Evolutionary conservation across 1,140 invertebrate genomes (phyloP).

Genomic region (Brachystomella parvula): DNA sequence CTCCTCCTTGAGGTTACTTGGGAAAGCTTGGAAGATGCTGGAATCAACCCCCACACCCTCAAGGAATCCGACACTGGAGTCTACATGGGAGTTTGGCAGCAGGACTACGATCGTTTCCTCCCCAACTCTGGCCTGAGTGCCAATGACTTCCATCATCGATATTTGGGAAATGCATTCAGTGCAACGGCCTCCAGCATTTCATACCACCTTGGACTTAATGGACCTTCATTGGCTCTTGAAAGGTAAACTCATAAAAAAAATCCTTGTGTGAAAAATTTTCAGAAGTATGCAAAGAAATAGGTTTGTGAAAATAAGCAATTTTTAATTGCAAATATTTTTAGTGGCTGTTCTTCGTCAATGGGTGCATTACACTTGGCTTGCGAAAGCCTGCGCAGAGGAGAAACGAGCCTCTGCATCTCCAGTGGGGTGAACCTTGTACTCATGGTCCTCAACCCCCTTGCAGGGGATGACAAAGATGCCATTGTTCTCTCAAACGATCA

Average conservation of each 20-base stretch:
- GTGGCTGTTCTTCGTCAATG: slow-evolving; percentile 24
- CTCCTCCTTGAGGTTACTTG: slow-evolving; percentile 53
- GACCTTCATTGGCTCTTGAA: slow-evolving; percentile 26
- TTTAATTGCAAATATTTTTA: not conserved
- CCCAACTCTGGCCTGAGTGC: not conserved
- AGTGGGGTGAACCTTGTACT: slow-evolving; percentile 28
- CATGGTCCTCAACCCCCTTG: slow-evolving; percentile 13
- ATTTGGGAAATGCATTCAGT: slow-evolving; percentile 32
- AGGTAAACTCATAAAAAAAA: not conserved
- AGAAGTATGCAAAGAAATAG: not conserved
- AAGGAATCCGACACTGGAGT: not conserved
- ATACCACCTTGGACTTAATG: slow-evolving; percentile 24
- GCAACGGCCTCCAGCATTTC: slow-evolving; percentile 20
- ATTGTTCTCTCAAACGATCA: slow-evolving; percentile 14
- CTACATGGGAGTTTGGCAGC: slow-evolving; percentile 14
- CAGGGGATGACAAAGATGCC: slow-evolving; percentile 6
- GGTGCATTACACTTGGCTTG: slow-evolving; percentile 27
- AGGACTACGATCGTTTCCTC: slow-evolving; percentile 18
- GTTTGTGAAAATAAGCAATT: not conserved
- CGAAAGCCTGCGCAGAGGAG: slow-evolving; percentile 13
- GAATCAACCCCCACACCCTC: slow-evolving; percentile 7
- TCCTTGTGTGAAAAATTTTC: not conserved
- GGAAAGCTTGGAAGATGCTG: slow-evolving; percentile 52
- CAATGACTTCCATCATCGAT: slow-evolving; percentile 14
- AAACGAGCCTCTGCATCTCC: slow-evolving; percentile 15